Base-by-base conservation (phyloP, 1,140 invertebrate species). In the Heliothis subflexa region DNA sequence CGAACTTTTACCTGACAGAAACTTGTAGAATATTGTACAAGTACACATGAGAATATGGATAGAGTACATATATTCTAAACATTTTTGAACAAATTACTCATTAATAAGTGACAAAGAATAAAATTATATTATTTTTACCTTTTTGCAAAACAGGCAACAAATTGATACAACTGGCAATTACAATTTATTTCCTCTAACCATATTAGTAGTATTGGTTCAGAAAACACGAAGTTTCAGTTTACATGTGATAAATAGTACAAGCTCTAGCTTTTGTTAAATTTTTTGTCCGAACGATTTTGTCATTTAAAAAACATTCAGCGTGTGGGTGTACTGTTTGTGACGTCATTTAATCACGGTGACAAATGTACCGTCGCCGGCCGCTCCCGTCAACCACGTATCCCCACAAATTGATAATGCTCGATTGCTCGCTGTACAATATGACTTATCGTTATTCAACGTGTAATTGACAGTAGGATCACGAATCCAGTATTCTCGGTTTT, bases 321-420 rank as follows among this genome's bases (percentile, higher is more conserved):
- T 64, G 78, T 68, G 71, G 47, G 76, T 75, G 57, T 78, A 68
- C 78, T 82, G 84, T 71, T 57, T 70, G 49, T 84, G 81, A 83
- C 83, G 78, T 79, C 79, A 78, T 81, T 84, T 86, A 84, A 86
- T 86, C 83, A 84, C 78, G 54, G 49, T 86, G 83, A 86, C 85
- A 83, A 86, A 86, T 86, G 85, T 84, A 80, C 78, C 81, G 80
- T 57, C 47, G 57, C 73, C 59, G 49, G 70, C 75, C 70, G 47
- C 62, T 52, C 52, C 76, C 79, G 80, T 79, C 83, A 80, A 33
- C 78, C 71, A 64, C 79, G 79, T 72, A 62, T 78, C 75, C 76
- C 71, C 78, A 66, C 78, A 82, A 82, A 83, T 80, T 83, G 77
- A 83, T 80, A 80, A 80, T 83, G 78, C 83, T 82, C 80, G 71